A percentile compares a stretch with the other conserved stretches of the same genome.
Conservation (phyloP, 2,888 invertebrate species). For the Sclerodermus sp. region DNA sequence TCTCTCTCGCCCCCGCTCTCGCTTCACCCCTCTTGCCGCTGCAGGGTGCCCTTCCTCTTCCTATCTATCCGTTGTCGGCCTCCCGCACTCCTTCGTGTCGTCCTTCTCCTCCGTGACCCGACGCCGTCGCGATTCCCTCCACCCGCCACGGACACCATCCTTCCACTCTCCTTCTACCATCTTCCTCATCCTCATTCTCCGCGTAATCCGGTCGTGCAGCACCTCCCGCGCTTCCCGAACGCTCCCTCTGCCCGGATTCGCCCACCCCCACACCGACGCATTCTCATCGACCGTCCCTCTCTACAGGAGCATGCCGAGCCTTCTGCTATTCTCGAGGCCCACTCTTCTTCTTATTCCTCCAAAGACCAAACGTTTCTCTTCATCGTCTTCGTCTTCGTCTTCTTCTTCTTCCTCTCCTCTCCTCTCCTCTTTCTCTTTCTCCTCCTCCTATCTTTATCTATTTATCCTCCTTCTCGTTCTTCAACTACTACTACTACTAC, state of each 20-base stretch:
- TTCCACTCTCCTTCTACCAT: background rate
- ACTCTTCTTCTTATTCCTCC: no score
- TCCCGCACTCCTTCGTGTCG: background rate
- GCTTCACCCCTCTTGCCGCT: no score
- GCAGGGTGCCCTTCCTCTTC: no score
- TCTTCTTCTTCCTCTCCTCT: no score
- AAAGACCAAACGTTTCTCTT: no score
- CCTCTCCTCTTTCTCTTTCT: no score
- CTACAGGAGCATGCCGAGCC: background rate
- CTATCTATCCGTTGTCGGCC: background rate
- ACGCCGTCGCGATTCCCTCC: background rate
- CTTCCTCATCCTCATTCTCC: background rate
- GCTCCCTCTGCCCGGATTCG: no score
- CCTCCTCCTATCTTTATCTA: no score
- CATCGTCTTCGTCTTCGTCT: no score
- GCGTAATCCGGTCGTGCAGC: background rate
- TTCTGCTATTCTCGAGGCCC: no score
- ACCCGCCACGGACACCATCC: slow-evolving; percentile 15
- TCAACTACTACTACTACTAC: no score
- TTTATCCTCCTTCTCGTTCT: no score
- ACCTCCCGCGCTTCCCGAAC: slow-evolving; percentile 5
- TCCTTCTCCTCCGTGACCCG: slow-evolving; percentile 18
- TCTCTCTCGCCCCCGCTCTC: slow-evolving; percentile 5
- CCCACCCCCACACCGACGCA: slow-evolving; percentile 29
- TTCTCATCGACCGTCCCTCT: slow-evolving; percentile 33